Evolutionary conservation across 2,113 vertebrate species (phyloP).

Genomic region (Tragelaphus buxtoni): DNA sequence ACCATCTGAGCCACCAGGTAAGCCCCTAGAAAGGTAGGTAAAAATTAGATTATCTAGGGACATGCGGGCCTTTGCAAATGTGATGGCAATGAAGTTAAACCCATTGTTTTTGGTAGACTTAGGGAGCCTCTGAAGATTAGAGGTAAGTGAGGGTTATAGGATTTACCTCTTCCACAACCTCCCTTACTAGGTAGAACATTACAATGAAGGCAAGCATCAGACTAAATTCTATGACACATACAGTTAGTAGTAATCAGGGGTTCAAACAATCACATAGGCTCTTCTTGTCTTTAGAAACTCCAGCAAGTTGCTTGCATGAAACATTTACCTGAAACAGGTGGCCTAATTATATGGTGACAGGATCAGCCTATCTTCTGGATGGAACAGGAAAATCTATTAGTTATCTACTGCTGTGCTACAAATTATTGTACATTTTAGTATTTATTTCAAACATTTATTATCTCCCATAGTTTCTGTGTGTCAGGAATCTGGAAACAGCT

Average conservation of each 20-base stretch:
- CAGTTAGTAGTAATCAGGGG: neutral
- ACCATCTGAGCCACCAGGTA: no score
- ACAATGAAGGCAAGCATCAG: neutral
- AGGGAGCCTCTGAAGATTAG: no score
- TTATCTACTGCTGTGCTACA: neutral
- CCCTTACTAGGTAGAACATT: neutral
- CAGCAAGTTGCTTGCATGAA: conserved; percentile 2
- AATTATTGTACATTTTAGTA: neutral
- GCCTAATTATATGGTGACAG: neutral
- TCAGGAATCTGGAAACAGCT: neutral
- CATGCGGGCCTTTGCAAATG: no score
- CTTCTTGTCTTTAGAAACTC: neutral
- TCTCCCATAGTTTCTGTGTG: neutral
- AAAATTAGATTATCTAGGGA: no score
- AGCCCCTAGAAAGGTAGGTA: no score
- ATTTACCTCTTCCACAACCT: no score
- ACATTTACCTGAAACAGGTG: neutral
- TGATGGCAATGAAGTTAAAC: no score
- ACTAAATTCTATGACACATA: neutral
- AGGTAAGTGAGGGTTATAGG: no score
- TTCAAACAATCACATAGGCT: neutral
- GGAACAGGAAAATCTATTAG: neutral
- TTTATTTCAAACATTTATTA: neutral
- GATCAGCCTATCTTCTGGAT: neutral
- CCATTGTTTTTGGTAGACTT: no score